These are phyloP conservation scores for Chrysopa pallens DNA, from an alignment of 1,140 invertebrate species.

Conservation along the genomic window DNA sequence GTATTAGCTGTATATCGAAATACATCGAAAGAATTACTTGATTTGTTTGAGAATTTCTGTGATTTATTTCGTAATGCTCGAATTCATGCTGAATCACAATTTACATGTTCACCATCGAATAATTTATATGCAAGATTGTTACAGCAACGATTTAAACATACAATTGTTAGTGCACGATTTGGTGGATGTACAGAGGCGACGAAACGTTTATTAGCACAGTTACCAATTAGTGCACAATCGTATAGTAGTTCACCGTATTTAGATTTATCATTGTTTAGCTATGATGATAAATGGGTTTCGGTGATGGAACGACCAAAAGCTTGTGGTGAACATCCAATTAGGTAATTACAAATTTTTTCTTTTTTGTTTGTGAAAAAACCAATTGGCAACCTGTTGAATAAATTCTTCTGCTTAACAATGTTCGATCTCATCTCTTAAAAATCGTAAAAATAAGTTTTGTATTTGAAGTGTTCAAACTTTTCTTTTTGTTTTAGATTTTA, in stretches of 20 bases:
- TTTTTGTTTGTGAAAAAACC: not conserved
- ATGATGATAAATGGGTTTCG: conserved; percentile 93
- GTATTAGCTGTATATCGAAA: conserved; percentile 83
- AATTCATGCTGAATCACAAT: conserved; percentile 61
- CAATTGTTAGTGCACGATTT: conserved; percentile 70
- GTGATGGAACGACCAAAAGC: conserved; percentile 88
- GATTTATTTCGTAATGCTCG: conserved; percentile 85
- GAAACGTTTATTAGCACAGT: conserved; percentile 72
- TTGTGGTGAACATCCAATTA: conserved; percentile 83
- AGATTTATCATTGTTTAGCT: conserved; percentile 82
- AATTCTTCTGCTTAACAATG: no score
- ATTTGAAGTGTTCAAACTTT: no score
- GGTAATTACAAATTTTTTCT: conserved; percentile 30
- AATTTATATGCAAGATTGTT: conserved; percentile 64
- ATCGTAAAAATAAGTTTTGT: no score
- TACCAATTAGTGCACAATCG: conserved; percentile 90
- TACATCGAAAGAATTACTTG: conserved; percentile 67
- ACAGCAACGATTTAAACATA: conserved; percentile 59
- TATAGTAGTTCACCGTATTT: conserved; percentile 87
- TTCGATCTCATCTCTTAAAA: not conserved
- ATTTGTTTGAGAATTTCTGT: conserved; percentile 81
- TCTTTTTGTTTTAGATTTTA: conserved; percentile 80
- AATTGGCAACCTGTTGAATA: not conserved
- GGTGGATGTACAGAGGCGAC: conserved; percentile 74
- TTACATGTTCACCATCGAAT: conserved; percentile 82